Percentiles rank a stretch among this genome's conserved stretches.
Conservation (phyloP, 2,113 vertebrate species). For the Ranitomeya imitator region DNA sequence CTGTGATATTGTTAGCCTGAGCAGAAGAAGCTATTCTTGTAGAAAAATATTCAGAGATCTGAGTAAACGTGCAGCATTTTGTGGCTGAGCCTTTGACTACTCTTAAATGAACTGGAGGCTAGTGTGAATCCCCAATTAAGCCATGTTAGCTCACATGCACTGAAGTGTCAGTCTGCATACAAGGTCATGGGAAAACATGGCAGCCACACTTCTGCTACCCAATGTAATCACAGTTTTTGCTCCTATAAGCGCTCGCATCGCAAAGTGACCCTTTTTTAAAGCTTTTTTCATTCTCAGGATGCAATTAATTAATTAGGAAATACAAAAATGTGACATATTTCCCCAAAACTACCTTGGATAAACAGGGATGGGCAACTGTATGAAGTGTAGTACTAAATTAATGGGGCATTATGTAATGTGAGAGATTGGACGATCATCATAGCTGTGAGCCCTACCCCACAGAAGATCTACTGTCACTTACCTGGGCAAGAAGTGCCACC, state of each 20-base stretch:
- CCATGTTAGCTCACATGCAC: conserved; percentile 43
- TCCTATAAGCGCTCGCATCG: background rate
- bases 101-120: conserved; percentile 40
- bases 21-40: conserved; percentile 61
- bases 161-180: conserved; percentile 48
- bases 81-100: conserved; percentile 35
- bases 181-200: conserved; percentile 29
- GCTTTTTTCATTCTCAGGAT: background rate
- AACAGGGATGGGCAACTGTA: background rate
- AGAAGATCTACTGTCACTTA: no score
- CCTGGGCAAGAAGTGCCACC: no score
- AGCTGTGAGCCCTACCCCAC: no score
- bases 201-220: conserved; percentile 24
- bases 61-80: conserved; percentile 61
- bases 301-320: background rate
- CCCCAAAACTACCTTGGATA: background rate
- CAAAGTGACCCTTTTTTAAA: background rate
- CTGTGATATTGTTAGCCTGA: conserved; percentile 64
- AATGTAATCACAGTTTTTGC: background rate
- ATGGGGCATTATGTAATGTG: no score
- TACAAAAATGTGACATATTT: background rate
- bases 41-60: conserved; percentile 52
- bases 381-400: no score
- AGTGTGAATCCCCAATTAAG: background rate
- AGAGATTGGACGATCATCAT: no score